Conservation (phyloP, 2,888 invertebrate species). For the Epiblema foenella region DNA sequence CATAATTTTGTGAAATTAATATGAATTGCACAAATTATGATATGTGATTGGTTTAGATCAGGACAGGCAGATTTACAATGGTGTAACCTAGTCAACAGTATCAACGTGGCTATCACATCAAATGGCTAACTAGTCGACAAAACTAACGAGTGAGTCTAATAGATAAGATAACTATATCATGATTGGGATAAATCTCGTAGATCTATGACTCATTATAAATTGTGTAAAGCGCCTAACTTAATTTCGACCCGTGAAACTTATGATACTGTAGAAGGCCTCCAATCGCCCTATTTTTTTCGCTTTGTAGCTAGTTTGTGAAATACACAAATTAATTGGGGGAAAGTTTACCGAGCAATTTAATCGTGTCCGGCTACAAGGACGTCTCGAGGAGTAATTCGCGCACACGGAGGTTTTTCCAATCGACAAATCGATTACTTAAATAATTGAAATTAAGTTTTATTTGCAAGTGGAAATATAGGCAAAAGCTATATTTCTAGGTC, state of each 20-base stretch:
- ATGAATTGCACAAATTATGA: too few species aligned
- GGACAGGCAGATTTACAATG: too few species aligned
- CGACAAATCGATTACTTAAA: not conserved
- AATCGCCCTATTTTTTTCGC: not conserved
- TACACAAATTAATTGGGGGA: slow-evolving; percentile 1
- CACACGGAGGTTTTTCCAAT: slow-evolving; percentile 1
- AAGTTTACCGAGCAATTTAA: slow-evolving; percentile 1
- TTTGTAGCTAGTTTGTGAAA: not conserved
- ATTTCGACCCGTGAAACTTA: not conserved
- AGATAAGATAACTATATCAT: too few species aligned
- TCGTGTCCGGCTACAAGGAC: slow-evolving; percentile 4
- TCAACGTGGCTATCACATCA: too few species aligned
- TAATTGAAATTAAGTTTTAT: not conserved
- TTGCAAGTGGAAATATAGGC: not conserved
- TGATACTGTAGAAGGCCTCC: not conserved
- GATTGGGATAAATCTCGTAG: too few species aligned
- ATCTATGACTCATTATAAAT: too few species aligned
- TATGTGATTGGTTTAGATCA: too few species aligned
- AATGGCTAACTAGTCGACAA: too few species aligned
- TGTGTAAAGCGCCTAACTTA: not conserved
- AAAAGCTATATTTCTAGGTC: not conserved
- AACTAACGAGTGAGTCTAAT: too few species aligned
- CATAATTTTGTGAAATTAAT: too few species aligned
- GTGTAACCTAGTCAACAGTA: too few species aligned
- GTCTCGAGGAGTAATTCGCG: slow-evolving; percentile 8